phyloP scores from a whole-genome alignment of 2,888 invertebrate genomes.

The Hemicrepidius hirtus region DNA sequence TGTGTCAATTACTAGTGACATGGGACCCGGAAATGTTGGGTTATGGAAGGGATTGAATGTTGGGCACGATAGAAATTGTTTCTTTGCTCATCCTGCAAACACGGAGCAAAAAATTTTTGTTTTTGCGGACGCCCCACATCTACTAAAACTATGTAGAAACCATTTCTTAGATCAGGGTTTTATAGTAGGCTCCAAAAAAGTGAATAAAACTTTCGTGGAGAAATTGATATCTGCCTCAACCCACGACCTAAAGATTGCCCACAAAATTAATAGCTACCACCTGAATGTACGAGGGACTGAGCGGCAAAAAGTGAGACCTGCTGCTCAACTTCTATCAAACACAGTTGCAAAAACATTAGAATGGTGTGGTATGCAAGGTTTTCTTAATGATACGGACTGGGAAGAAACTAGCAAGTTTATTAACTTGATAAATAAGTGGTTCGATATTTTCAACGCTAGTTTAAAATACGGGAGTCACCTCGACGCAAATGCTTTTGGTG shows the following conservation, averaged over 20 bases:
- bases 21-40: background rate
- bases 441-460: too few species aligned
- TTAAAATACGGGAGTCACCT: too few species aligned
- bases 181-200: background rate
- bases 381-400: too few species aligned
- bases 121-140: slow-evolving; percentile 9
- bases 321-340: too few species aligned
- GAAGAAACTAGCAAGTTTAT: too few species aligned
- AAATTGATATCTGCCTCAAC: background rate
- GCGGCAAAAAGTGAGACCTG: too few species aligned
- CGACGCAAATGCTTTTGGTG: too few species aligned
- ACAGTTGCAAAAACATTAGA: too few species aligned
- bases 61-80: slow-evolving; percentile 5
- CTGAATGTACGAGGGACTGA: too few species aligned
- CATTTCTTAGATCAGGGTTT: slow-evolving; percentile 25
- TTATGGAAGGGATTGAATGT: slow-evolving; percentile 2
- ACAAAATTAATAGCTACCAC: slow-evolving; percentile 8
- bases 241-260: slow-evolving; percentile 14
- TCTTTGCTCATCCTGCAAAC: background rate
- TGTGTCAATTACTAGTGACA: slow-evolving; percentile 17
- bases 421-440: too few species aligned
- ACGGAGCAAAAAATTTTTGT: slow-evolving; percentile 5
- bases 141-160: slow-evolving; percentile 10
- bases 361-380: too few species aligned
- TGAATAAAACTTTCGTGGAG: slow-evolving; percentile 2